These are phyloP conservation scores for Spodoptera picta DNA, from an alignment of 2,888 invertebrate species.

Conservation along the genomic window DNA sequence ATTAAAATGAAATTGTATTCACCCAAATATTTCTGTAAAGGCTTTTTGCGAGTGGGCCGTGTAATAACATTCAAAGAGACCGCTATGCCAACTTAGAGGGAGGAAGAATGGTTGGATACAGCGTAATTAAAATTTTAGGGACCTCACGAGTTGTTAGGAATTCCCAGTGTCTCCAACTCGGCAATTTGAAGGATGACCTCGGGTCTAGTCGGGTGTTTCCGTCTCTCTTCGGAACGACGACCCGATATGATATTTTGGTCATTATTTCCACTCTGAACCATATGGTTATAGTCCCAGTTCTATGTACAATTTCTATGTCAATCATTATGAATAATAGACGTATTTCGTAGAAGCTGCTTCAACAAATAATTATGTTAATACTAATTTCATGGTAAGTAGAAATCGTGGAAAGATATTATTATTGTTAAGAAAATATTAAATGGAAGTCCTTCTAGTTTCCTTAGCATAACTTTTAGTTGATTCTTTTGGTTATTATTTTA, in stretches of 20 bases:
- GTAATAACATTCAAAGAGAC: conserved; percentile 64
- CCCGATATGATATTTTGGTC: conserved; percentile 49
- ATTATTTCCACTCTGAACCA: conserved; percentile 19
- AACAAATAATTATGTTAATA: conserved; percentile 9
- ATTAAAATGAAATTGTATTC: conserved; percentile 59
- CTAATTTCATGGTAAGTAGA: conserved; percentile 7
- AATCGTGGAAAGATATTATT: conserved; percentile 5
- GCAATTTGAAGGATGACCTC: conserved; percentile 59
- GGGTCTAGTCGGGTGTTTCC: conserved; percentile 56
- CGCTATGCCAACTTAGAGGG: conserved; percentile 50
- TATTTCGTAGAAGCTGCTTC: conserved; percentile 1
- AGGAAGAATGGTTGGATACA: conserved; percentile 62
- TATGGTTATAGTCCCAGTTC: conserved; percentile 8
- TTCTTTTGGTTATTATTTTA: no score
- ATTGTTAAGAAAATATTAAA: not conserved
- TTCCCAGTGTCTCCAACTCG: conserved; percentile 55
- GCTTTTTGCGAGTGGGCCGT: conserved; percentile 51
- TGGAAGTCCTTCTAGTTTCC: no score
- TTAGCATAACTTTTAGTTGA: no score
- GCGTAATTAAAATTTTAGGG: conserved; percentile 76
- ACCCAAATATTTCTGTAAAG: conserved; percentile 51
- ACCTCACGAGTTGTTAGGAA: conserved; percentile 62
- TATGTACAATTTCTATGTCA: conserved; percentile 10
- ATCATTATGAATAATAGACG: conserved; percentile 5
- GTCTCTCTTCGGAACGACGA: conserved; percentile 24